These are phyloP conservation scores for Chaetodon trifasciatus DNA, from an alignment of 2,797 vertebrate species.

Conservation along the genomic window DNA sequence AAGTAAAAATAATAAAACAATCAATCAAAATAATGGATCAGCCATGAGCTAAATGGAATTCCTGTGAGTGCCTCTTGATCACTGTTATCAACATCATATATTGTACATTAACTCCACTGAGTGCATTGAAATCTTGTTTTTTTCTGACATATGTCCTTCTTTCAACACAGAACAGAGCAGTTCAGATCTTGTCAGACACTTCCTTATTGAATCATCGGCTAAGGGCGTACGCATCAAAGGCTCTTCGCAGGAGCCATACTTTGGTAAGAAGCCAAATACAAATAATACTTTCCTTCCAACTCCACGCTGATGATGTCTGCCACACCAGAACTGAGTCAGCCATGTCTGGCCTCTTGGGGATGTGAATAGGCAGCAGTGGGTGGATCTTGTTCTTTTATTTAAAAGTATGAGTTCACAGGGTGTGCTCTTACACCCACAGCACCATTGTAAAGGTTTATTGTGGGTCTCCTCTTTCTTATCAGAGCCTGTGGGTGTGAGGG, in stretches of 20 bases:
- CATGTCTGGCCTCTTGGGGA: conserved; percentile 32
- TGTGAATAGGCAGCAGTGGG: conserved; percentile 7
- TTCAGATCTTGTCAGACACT: conserved; percentile 87
- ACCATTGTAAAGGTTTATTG: neutral
- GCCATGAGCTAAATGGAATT: neutral
- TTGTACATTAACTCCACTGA: neutral
- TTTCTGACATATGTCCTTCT: conserved; percentile 7
- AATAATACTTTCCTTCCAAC: neutral
- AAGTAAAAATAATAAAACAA: neutral
- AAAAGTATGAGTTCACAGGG: conserved; percentile 38
- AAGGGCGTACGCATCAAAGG: conserved; percentile 93
- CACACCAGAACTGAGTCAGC: conserved; percentile 51
- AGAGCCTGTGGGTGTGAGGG: neutral
- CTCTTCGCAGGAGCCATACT: conserved; percentile 91
- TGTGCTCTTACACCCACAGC: conserved; percentile 28
- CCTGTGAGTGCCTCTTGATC: neutral
- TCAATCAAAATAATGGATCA: neutral
- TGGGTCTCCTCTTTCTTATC: conserved; percentile 10
- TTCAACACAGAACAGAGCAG: conserved; percentile 60
- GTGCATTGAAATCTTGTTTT: neutral
- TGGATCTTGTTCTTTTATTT: neutral
- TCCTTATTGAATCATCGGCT: conserved; percentile 92
- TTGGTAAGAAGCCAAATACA: conserved; percentile 84
- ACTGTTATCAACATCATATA: neutral
- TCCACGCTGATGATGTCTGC: neutral